These are phyloP conservation scores for Parambassis ranga DNA, from an alignment of 2,797 vertebrate genomes.

Conservation along the genomic window DNA sequence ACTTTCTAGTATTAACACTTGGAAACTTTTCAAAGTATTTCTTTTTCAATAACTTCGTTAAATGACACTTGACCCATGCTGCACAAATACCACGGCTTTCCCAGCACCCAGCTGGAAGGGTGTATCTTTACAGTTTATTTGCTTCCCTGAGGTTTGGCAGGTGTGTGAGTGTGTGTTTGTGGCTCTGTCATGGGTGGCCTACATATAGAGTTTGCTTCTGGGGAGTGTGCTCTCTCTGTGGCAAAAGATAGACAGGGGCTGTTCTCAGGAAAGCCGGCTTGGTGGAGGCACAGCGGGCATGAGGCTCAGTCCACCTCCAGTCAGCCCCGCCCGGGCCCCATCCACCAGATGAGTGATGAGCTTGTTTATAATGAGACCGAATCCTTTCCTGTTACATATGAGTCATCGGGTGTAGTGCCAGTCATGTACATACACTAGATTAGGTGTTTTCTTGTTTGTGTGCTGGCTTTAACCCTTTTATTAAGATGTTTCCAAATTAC, in stretches of 20 bases:
- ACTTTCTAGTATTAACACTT: constrained; percentile 19
- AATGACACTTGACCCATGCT: constrained; percentile 8
- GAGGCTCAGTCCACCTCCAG: constrained; percentile 36
- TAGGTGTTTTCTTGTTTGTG: constrained; percentile 32
- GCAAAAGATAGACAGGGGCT: constrained; percentile 43
- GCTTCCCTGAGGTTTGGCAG: constrained; percentile 15
- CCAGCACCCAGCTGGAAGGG: constrained; percentile 3
- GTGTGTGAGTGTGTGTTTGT: constrained; percentile 26
- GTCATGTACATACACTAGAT: constrained; percentile 18
- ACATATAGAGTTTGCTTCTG: constrained; percentile 17
- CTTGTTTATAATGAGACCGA: constrained; percentile 62
- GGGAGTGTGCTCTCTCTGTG: constrained; percentile 34
- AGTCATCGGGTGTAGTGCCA: constrained; percentile 65
- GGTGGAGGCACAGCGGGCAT: constrained; percentile 12
- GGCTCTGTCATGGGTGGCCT: constrained; percentile 40
- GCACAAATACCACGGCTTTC: constrained; percentile 13
- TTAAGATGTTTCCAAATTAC: constrained; percentile 6
- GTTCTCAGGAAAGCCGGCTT: constrained; percentile 24
- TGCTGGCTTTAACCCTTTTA: not conserved
- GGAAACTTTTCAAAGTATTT: not conserved
- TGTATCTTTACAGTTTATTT: constrained; percentile 8
- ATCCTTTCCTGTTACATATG: constrained; percentile 65
- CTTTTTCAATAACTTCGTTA: not conserved
- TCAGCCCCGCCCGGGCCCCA: constrained; percentile 20
- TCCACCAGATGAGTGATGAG: constrained; percentile 67